phyloP scores from a whole-genome alignment of 2,113 vertebrate species.

The Cebus imitator region DNA sequence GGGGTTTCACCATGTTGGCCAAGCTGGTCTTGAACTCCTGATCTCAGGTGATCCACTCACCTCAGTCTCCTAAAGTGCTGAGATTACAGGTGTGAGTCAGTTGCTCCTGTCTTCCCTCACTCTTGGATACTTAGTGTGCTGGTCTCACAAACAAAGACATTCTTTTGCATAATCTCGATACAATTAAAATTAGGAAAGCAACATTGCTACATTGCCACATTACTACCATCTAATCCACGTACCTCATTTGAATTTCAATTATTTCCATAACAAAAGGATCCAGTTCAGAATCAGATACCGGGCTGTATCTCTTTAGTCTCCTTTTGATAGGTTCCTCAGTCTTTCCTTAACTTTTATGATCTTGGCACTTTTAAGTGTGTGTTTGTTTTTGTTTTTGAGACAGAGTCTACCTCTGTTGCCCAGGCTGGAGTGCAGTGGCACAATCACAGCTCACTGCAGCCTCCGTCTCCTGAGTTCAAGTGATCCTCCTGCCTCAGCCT shows the following conservation, averaged over 20 bases:
- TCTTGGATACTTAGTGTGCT: background rate
- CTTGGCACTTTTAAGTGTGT: background rate
- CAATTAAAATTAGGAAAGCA: background rate
- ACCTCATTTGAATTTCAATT: background rate
- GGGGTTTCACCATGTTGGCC: too few species aligned
- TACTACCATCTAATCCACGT: background rate
- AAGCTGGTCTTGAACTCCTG: too few species aligned
- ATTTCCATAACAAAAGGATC: background rate
- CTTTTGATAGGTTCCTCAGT: background rate
- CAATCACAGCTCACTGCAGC: too few species aligned
- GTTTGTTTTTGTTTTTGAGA: background rate
- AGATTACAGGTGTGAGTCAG: too few species aligned
- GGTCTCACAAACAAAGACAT: background rate
- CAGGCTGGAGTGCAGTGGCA: too few species aligned
- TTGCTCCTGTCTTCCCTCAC: rapidly evolving
- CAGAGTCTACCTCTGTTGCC: too few species aligned
- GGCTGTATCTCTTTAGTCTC: background rate
- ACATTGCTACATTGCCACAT: background rate
- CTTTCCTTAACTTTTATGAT: background rate
- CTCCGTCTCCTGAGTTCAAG: too few species aligned
- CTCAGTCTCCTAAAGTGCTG: too few species aligned
- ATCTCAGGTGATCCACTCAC: too few species aligned
- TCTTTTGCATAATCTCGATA: background rate
- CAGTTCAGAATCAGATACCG: background rate
- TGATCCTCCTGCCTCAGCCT: too few species aligned